Evolutionary conservation across 1,140 invertebrate species (phyloP).

Genomic region (Harpegnathos saltator): DNA sequence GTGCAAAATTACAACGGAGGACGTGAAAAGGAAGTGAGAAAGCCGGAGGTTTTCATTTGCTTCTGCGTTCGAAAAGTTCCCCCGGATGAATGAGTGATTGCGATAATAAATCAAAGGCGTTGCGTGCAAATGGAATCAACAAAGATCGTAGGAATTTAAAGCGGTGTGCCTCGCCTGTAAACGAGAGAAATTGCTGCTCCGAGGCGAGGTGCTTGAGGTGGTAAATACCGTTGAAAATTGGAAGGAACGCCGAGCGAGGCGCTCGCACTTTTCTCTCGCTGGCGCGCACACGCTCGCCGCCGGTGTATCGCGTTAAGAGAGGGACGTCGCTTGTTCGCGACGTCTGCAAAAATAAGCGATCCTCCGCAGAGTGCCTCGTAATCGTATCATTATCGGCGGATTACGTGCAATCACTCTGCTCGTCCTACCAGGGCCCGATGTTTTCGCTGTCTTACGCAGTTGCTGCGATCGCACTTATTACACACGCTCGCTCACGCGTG

Average conservation of each 20-base stretch:
- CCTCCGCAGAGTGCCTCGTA: background rate
- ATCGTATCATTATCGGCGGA: constrained; percentile 46
- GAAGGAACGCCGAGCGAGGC: background rate
- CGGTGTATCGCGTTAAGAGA: too few relatives aligned
- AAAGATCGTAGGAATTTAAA: background rate
- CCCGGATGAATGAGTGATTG: background rate
- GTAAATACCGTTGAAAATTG: constrained; percentile 5
- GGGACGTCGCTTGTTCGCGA: background rate
- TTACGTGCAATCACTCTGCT: constrained; percentile 45
- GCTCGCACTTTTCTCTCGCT: background rate
- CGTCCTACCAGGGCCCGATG: background rate
- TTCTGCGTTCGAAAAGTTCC: too few relatives aligned
- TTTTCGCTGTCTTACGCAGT: background rate
- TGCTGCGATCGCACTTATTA: background rate
- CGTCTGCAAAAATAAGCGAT: constrained; percentile 36
- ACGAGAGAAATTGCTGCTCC: background rate
- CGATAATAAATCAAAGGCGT: background rate
- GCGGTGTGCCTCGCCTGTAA: background rate
- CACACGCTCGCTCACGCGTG: too few relatives aligned
- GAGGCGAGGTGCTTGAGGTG: background rate
- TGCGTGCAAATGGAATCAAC: background rate
- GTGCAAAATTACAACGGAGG: too few relatives aligned
- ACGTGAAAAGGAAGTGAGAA: too few relatives aligned
- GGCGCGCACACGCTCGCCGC: background rate
- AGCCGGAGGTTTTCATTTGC: too few relatives aligned